Conservation (phyloP, 2,113 vertebrate species). For the Parus major region DNA sequence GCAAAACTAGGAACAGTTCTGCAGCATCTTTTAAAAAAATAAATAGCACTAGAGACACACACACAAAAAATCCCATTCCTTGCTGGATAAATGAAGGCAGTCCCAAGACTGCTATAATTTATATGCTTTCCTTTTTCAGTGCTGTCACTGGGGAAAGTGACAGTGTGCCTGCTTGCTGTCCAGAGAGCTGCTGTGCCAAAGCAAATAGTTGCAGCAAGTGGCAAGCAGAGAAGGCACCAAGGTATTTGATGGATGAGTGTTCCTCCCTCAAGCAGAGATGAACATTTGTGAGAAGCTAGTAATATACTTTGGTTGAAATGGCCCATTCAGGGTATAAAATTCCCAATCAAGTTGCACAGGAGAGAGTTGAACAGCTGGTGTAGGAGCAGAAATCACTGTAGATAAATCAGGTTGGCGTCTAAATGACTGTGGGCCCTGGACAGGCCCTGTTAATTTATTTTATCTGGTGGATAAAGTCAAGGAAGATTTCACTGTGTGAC, state of each 20-base stretch:
- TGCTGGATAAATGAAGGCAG: neutral
- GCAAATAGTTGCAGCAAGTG: neutral
- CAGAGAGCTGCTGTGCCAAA: neutral
- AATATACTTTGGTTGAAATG: neutral
- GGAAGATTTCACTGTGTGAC: neutral
- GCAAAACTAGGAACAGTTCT: neutral
- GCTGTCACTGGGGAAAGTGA: neutral
- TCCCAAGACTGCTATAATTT: neutral
- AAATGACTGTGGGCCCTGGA: neutral
- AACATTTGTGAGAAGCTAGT: neutral
- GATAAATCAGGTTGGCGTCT: neutral
- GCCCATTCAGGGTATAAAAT: neutral
- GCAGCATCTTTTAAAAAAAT: neutral
- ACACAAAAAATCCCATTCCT: neutral
- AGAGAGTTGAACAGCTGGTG: neutral
- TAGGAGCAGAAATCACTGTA: neutral
- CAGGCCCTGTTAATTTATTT: neutral
- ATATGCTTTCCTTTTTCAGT: neutral
- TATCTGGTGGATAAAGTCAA: neutral
- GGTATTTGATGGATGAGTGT: neutral
- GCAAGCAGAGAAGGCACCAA: conserved; percentile 8
- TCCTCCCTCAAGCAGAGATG: neutral
- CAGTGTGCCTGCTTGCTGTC: neutral
- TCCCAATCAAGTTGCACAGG: neutral
- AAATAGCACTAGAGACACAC: neutral